Evolutionary conservation across 2,113 vertebrate species (phyloP).

Genomic region (Pygoscelis adeliae): DNA sequence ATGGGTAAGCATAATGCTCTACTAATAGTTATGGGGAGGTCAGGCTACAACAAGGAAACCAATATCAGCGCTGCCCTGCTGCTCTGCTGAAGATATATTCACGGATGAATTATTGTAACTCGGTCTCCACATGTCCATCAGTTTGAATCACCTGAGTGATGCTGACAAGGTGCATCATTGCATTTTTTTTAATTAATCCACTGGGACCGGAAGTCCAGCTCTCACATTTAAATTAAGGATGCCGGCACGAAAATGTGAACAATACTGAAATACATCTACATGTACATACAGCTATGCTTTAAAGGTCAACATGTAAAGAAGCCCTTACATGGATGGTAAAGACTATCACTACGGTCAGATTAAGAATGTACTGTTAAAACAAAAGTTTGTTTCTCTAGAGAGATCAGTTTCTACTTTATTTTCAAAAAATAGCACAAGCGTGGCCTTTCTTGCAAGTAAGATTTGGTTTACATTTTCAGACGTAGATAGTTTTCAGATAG

Average conservation of each 20-base stretch:
- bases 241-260: not conserved
- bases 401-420: not conserved
- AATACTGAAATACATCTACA: not conserved
- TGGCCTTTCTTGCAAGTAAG: not conserved
- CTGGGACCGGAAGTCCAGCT: not conserved
- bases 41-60: not conserved
- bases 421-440: not conserved
- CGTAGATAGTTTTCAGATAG: not conserved
- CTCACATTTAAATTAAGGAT: not conserved
- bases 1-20: accelerated
- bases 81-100: not conserved
- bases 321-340: not conserved
- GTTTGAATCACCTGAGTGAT: not conserved
- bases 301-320: not conserved
- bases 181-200: not conserved
- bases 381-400: not conserved
- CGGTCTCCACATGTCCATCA: not conserved
- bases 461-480: not conserved
- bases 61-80: not conserved
- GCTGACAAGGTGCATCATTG: not conserved
- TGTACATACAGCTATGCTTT: not conserved
- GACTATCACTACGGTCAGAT: not conserved
- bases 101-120: not conserved
- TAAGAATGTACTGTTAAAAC: not conserved
- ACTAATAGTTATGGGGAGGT: not conserved